phyloP scores from a whole-genome alignment of 2,888 invertebrate genomes.

The Capitulum mitella region DNA sequence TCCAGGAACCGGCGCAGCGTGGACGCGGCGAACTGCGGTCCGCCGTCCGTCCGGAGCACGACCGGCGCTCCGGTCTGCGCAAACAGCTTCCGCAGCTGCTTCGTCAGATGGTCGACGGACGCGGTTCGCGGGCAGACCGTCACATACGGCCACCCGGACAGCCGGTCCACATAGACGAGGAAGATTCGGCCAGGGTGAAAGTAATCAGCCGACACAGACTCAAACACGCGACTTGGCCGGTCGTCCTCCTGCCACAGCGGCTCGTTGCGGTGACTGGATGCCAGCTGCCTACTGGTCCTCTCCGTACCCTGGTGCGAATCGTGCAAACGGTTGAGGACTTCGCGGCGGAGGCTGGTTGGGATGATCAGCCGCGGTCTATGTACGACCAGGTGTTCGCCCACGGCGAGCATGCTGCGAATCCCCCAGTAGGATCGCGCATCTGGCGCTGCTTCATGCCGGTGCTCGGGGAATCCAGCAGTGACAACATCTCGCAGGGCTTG shows the following conservation, averaged over 20 bases:
- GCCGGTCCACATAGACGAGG: slow-evolving; percentile 28
- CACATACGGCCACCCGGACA: slow-evolving; percentile 28
- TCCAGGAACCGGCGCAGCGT: slow-evolving; percentile 10
- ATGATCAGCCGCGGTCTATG: slow-evolving; percentile 34
- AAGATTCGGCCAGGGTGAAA: slow-evolving; percentile 26
- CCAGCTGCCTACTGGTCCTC: slow-evolving; percentile 30
- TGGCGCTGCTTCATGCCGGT: background rate
- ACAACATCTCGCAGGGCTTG: background rate
- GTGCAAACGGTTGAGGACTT: slow-evolving; percentile 30
- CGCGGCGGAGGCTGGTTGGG: slow-evolving; percentile 27
- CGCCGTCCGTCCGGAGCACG: slow-evolving; percentile 26
- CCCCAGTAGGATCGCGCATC: slow-evolving; percentile 22
- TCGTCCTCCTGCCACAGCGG: slow-evolving; percentile 15
- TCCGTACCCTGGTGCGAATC: slow-evolving; percentile 31
- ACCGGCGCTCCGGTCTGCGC: slow-evolving; percentile 18
- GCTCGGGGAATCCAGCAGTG: background rate
- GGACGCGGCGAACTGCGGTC: slow-evolving; percentile 27
- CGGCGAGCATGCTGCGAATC: slow-evolving; percentile 27
- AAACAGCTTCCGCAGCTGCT: background rate
- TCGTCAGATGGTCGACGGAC: background rate
- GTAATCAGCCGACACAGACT: slow-evolving; percentile 28
- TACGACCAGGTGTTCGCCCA: slow-evolving; percentile 30
- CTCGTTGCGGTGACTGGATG: slow-evolving; percentile 21
- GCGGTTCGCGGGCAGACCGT: slow-evolving; percentile 4
- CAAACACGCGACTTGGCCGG: slow-evolving; percentile 20